A percentile compares a stretch with the other conserved stretches of the same genome.
These are phyloP conservation scores for Rhopalosiphum maidis DNA, from an alignment of 1,140 invertebrate species.

Conservation along the genomic window DNA sequence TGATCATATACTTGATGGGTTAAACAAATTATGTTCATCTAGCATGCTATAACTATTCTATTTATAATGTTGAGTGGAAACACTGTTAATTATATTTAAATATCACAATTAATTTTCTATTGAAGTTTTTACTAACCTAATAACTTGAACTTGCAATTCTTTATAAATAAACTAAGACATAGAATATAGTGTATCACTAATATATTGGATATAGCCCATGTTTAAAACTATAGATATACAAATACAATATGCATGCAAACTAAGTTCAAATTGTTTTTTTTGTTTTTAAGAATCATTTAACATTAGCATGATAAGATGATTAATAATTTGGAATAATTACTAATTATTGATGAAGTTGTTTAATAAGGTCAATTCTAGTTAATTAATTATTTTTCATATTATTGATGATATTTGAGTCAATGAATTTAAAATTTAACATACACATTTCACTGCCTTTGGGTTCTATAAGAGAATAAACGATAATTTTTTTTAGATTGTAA, in stretches of 20 bases:
- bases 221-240: no score
- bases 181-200: neutral
- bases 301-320: no score
- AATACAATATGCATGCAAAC: neutral
- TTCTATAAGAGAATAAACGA: no score
- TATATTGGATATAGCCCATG: neutral
- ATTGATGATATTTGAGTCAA: no score
- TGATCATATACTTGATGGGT: neutral
- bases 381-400: no score
- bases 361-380: no score
- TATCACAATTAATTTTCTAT: neutral
- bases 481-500: no score
- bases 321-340: no score
- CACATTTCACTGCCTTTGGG: no score
- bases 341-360: no score
- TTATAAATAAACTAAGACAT: neutral
- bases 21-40: neutral
- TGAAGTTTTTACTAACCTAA: neutral
- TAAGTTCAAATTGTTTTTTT: neutral
- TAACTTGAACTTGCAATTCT: neutral
- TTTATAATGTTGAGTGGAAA: neutral
- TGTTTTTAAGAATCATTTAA: neutral
- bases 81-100: neutral
- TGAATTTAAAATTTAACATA: no score
- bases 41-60: neutral